A percentile compares a stretch with the other conserved stretches of the same genome.
Conservation (phyloP, 2,888 invertebrate species). For the Polyommatus iphigenia region DNA sequence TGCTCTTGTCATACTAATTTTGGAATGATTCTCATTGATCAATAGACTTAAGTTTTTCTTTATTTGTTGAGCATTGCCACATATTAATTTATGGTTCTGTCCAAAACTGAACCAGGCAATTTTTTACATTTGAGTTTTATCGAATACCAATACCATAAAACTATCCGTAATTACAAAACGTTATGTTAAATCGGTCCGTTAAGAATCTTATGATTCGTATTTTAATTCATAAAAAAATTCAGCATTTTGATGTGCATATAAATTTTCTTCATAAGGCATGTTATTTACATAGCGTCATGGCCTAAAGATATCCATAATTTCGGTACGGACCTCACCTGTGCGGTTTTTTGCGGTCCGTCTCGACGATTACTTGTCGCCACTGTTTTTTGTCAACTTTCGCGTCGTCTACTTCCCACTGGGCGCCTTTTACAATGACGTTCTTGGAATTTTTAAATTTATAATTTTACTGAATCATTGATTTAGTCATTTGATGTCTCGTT, state of each 20-base stretch:
- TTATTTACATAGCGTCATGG: constrained; percentile 41
- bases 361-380: constrained; percentile 56
- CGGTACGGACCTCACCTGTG: constrained; percentile 52
- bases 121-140: background rate
- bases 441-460: constrained; percentile 53
- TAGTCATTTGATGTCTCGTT: constrained; percentile 16
- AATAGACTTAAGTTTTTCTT: background rate
- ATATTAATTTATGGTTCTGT: constrained; percentile 9
- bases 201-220: constrained; percentile 6
- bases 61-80: background rate
- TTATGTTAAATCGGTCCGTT: constrained; percentile 21
- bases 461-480: constrained; percentile 28
- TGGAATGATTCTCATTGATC: background rate
- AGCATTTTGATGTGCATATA: constrained; percentile 34
- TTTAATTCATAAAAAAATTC: constrained; percentile 23
- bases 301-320: constrained; percentile 37
- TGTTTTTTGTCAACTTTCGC: constrained; percentile 72
- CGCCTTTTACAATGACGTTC: constrained; percentile 47
- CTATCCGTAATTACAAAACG: constrained; percentile 7
- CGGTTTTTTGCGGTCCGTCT: constrained; percentile 53
- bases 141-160: constrained; percentile 3
- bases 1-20: background rate
- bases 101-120: background rate
- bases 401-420: constrained; percentile 49
- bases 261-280: constrained; percentile 38